Percentiles rank a stretch among this genome's conserved stretches.
Conservation (phyloP, 2,888 invertebrate genomes). For the Mamestra brassicae region DNA sequence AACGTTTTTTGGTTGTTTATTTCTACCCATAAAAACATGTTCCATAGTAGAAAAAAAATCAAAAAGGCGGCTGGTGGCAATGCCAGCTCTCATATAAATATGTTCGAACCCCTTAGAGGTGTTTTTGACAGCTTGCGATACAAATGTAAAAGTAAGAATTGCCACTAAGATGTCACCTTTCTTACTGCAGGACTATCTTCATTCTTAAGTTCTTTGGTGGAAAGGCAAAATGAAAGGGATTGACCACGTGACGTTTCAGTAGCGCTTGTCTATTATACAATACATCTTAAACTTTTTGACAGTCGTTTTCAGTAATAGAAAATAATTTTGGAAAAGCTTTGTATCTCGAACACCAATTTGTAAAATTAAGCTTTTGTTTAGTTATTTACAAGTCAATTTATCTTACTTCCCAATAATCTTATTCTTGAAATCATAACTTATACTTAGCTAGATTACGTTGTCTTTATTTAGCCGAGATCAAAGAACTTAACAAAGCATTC, state of each 20-base stretch:
- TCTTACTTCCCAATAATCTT: background rate
- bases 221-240: background rate
- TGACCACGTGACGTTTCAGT: background rate
- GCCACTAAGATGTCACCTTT: too few relatives aligned
- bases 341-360: background rate
- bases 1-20: too few relatives aligned
- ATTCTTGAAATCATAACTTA: background rate
- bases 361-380: background rate
- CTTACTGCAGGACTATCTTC: too few relatives aligned
- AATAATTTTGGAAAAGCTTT: background rate
- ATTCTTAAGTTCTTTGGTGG: too few relatives aligned
- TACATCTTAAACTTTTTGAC: background rate
- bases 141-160: too few relatives aligned
- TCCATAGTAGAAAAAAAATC: too few relatives aligned
- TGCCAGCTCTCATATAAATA: too few relatives aligned
- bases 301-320: background rate
- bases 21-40: too few relatives aligned
- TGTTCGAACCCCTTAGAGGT: too few relatives aligned
- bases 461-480: conserved; percentile 10
- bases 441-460: background rate
- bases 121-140: too few relatives aligned
- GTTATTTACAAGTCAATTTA: background rate
- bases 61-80: too few relatives aligned
- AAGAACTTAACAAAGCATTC: conserved; percentile 1
- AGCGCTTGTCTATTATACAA: background rate